Conservation (phyloP, 2,113 vertebrate genomes). For the Apteryx owenii region DNA sequence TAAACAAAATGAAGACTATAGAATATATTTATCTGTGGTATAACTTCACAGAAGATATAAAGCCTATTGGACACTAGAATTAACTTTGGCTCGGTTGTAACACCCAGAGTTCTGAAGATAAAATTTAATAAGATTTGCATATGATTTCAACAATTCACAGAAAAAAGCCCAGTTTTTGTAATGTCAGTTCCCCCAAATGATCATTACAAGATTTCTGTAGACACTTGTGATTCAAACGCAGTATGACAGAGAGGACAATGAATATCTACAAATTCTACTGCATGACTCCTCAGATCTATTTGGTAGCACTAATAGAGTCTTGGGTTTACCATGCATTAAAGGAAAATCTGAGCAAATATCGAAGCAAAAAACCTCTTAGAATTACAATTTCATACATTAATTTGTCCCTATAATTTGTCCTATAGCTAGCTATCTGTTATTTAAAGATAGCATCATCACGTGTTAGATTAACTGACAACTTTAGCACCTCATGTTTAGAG, state of each 20-base stretch:
- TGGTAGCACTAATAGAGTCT: background rate
- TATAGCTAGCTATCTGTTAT: background rate
- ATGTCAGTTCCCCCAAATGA: background rate
- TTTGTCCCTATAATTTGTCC: background rate
- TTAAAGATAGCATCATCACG: fast-evolving
- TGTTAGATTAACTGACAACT: background rate
- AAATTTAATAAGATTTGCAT: background rate
- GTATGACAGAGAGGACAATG: background rate
- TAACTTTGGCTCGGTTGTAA: background rate
- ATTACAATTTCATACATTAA: background rate
- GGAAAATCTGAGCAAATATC: background rate
- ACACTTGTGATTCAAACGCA: background rate
- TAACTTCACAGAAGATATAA: background rate
- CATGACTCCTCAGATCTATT: background rate
- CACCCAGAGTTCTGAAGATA: background rate
- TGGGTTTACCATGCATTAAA: background rate
- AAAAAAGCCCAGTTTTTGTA: background rate
- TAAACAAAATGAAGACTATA: background rate
- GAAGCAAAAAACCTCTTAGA: background rate
- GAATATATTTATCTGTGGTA: background rate
- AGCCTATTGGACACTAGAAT: background rate
- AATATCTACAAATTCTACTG: background rate
- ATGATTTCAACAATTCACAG: background rate
- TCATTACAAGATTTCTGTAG: background rate
- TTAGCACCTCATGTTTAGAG: background rate